Evolutionary conservation across 1,140 invertebrate species (phyloP).

Genomic region (Thaumatotibia leucotreta): DNA sequence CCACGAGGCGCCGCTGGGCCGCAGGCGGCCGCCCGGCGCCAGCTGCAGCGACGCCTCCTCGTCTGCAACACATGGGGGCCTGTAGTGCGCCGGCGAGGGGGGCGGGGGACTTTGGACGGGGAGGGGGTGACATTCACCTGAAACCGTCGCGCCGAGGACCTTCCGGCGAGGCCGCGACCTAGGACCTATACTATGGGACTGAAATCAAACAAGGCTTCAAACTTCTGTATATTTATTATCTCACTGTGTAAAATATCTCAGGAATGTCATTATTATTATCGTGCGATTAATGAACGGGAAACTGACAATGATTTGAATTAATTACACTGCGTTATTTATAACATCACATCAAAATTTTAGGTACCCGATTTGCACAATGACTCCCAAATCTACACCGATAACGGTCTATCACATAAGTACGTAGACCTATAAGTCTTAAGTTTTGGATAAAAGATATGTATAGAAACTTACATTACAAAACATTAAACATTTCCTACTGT

Average conservation of each 20-base stretch:
- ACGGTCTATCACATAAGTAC: constrained; percentile 2
- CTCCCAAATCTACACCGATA: neutral
- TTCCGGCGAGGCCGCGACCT: neutral
- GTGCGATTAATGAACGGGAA: neutral
- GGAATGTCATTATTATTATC: constrained; percentile 12
- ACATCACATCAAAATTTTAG: neutral
- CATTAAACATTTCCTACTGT: neutral
- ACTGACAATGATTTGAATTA: neutral
- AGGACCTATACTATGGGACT: constrained; percentile 5
- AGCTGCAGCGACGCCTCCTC: constrained; percentile 42
- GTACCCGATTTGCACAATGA: no score
- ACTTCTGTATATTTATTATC: constrained; percentile 29
- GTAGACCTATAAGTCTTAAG: neutral
- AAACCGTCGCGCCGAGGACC: neutral
- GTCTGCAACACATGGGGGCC: constrained; percentile 41
- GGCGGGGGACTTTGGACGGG: constrained; percentile 17
- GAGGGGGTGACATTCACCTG: neutral
- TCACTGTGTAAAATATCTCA: constrained; percentile 11
- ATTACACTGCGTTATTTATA: no score
- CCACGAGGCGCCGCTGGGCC: constrained; percentile 48
- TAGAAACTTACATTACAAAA: constrained; percentile 10
- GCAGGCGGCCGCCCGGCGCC: constrained; percentile 21
- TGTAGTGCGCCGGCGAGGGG: constrained; percentile 15
- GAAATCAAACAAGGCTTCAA: constrained; percentile 26
- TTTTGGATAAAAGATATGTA: neutral